These are phyloP conservation scores for Hydractinia echinata DNA, from an alignment of 30 jellyfish, hydroid and myxozoan species.

Conservation along the genomic window DNA sequence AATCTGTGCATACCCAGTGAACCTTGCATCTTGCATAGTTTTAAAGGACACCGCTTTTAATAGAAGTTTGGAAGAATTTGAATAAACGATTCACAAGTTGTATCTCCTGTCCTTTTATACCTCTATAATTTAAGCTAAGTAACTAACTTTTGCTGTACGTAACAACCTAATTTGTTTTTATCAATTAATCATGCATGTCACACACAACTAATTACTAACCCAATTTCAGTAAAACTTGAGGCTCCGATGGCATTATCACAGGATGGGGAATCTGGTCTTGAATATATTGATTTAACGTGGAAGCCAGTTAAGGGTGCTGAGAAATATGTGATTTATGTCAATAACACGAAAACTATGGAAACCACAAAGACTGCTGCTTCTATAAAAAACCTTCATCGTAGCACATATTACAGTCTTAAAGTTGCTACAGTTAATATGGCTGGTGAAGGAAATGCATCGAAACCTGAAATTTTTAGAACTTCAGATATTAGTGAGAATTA, in stretches of 20 bases:
- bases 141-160: no score
- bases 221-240: slow-evolving; percentile 34
- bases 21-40: no score
- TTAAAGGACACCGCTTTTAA: no score
- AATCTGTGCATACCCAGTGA: no score
- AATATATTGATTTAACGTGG: slow-evolving; percentile 36
- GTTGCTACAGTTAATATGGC: slow-evolving; percentile 72
- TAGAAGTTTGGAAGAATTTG: no score
- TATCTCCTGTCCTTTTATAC: no score
- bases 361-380: background rate
- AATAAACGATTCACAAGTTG: no score
- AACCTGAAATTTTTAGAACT: slow-evolving; percentile 19
- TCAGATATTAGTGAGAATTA: slow-evolving; percentile 35
- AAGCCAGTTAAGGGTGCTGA: slow-evolving; percentile 21
- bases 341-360: slow-evolving; percentile 18
- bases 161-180: no score
- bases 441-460: slow-evolving; percentile 55
- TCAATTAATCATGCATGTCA: no score
- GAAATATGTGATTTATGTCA: slow-evolving; percentile 24
- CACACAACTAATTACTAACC: slow-evolving; percentile 8
- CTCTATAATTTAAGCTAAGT: no score
- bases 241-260: slow-evolving; percentile 15
- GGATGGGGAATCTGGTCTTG: slow-evolving; percentile 37
- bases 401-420: slow-evolving; percentile 44
- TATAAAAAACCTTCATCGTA: slow-evolving; percentile 40